Evolutionary conservation across 2,797 vertebrate genomes (phyloP).

Genomic region (Scyliorhinus canicula): DNA sequence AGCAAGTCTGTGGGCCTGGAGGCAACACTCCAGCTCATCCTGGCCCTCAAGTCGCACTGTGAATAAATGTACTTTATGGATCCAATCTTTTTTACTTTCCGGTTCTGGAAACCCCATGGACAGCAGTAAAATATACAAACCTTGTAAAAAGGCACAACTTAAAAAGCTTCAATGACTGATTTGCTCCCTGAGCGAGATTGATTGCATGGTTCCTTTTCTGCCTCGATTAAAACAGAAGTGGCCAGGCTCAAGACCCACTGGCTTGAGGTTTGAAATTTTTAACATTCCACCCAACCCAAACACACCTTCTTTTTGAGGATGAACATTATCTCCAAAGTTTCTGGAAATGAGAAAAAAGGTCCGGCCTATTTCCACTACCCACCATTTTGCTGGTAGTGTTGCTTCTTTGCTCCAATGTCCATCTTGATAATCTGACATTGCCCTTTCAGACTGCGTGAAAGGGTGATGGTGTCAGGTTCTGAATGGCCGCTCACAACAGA

Average conservation of each 20-base stretch:
- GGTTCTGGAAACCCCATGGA: not conserved
- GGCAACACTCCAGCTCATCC: not conserved
- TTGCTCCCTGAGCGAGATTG: not conserved
- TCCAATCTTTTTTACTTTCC: not conserved
- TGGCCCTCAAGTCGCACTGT: not conserved
- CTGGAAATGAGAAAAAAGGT: not conserved
- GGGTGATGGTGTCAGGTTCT: slow-evolving; percentile 37
- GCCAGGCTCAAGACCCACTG: not conserved
- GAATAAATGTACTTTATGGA: not conserved
- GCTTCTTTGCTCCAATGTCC: not conserved
- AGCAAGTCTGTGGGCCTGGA: not conserved
- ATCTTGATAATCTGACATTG: not conserved
- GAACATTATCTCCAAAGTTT: not conserved
- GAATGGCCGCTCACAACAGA: slow-evolving; percentile 23
- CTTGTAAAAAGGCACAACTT: not conserved
- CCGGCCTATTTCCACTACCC: not conserved
- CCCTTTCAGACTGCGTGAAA: not conserved
- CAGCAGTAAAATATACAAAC: not conserved
- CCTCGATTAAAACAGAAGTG: not conserved
- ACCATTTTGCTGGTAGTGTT: not conserved
- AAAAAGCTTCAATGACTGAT: not conserved
- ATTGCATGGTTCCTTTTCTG: not conserved
- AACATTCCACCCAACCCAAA: not conserved
- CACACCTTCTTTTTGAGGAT: not conserved
- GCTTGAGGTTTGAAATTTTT: not conserved